Base-by-base conservation (phyloP, 2,888 invertebrate species). In the Agriotes lineatus region DNA sequence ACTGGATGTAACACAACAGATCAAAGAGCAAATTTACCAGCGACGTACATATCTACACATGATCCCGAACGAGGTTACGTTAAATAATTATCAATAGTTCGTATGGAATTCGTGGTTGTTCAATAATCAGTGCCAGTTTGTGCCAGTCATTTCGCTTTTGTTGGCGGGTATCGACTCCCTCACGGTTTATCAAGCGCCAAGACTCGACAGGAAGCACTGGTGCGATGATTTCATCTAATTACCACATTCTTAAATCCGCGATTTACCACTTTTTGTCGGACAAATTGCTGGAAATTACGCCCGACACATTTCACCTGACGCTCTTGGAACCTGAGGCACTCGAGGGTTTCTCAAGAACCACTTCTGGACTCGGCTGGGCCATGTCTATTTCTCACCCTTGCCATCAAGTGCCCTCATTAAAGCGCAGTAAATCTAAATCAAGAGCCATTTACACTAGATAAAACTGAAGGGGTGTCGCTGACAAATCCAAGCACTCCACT, bases 371-470 rank as follows among this genome's bases (percentile, higher is more conserved):
- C 14, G 48, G 48, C 14, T 25, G 48, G 12, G 20, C 25, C 22
- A 25, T 48, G 7, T 48, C 22, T 39, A 18, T 52, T 39, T 30
- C 37, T 52, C 58, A 45, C 61, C 52, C 45, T 56, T 59, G 19
- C 19, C 50, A 52, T 68, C 67, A 64, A 60, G 63, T 65, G 67
- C 57, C 57, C 58, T 69, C 67, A 68, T 71, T 71, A 69, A 65
- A 65, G 54, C 10, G 45, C 59, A 52, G 60, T 71, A 69, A 71
- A 70, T 67, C 64, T 61, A 48, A 63, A 70, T 70, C 59, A 67
- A 63, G 67, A 62, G 63, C 52, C 25, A 52, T 64, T 64, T 62
- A 35, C 37, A 44, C 45, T 48, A 58, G 57, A 58, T 48, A 65
- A 58, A 37, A 65, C n/a, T 57, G 10, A 59, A 65, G 22, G 58